Evolutionary conservation across 2,797 vertebrate genomes (phyloP).

Genomic region (Pogonophryne albipinna): DNA sequence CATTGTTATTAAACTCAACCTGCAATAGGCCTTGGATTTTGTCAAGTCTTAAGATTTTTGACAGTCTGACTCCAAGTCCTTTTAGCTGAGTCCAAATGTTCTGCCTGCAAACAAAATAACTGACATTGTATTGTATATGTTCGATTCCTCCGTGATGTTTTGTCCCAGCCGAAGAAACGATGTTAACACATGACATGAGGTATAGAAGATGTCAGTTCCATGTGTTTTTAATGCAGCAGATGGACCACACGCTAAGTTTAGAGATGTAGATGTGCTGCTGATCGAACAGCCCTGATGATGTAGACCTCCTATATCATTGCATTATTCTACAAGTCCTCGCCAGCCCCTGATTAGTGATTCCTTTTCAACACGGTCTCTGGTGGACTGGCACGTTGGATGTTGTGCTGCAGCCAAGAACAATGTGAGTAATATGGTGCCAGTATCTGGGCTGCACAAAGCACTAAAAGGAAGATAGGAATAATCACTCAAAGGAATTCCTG

Average conservation of each 20-base stretch:
- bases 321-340: conserved; percentile 24
- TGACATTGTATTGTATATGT: background rate
- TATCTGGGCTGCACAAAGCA: conserved; percentile 26
- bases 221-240: too few species aligned
- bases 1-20: too few species aligned
- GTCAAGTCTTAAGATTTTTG: too few species aligned
- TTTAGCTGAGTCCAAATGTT: too few species aligned
- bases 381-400: conserved; percentile 41
- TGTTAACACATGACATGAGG: background rate
- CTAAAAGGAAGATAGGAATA: conserved; percentile 36
- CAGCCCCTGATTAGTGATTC: conserved; percentile 63
- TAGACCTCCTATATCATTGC: conserved; percentile 5
- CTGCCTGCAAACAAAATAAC: too few species aligned
- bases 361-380: conserved; percentile 54
- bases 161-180: background rate
- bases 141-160: background rate
- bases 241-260: background rate
- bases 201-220: too few species aligned
- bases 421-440: conserved; percentile 55
- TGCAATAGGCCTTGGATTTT: too few species aligned
- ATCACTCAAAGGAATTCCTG: conserved; percentile 59
- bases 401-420: conserved; percentile 57
- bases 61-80: too few species aligned
- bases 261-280: background rate
- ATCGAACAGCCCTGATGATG: conserved; percentile 20